Percentiles rank a stretch among this genome's conserved stretches.
Conservation (phyloP, 2,113 vertebrate species). For the Urocitellus parryii region DNA sequence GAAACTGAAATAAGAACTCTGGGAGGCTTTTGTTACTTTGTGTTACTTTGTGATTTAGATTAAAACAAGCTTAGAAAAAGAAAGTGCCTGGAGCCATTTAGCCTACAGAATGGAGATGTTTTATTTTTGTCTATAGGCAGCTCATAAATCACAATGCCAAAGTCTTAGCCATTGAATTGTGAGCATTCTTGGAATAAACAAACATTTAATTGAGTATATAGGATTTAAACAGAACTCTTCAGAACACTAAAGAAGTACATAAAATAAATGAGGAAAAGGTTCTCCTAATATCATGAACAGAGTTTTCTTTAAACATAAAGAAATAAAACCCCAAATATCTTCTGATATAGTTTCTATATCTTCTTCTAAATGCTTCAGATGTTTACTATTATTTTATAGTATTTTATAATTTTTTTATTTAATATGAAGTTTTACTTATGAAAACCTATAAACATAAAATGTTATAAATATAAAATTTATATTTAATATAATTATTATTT, state of each 20-base stretch:
- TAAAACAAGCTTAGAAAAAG: slow-evolving; percentile 32
- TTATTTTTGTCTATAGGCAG: slow-evolving; percentile 41
- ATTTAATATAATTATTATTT: background rate
- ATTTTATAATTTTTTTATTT: background rate
- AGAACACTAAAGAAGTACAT: slow-evolving; percentile 5
- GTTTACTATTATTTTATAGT: background rate
- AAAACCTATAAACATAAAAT: background rate
- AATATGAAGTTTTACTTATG: background rate
- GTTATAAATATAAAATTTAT: background rate
- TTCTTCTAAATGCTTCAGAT: slow-evolving; percentile 29
- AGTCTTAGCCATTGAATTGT: background rate
- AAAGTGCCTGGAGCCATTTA: background rate
- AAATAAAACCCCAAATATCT: slow-evolving; percentile 24
- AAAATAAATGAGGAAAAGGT: background rate
- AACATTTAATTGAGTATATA: background rate
- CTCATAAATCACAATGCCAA: slow-evolving; percentile 10
- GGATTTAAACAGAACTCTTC: background rate
- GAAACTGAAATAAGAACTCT: background rate
- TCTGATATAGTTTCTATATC: background rate
- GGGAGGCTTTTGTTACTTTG: background rate
- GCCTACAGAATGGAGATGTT: slow-evolving; percentile 30
- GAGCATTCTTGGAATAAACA: slow-evolving; percentile 34
- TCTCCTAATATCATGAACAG: background rate
- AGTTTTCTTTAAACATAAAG: slow-evolving; percentile 37
- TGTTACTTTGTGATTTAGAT: slow-evolving; percentile 31